These are phyloP conservation scores for Euura lappo DNA, from an alignment of 1,140 invertebrate genomes.

Conservation along the genomic window DNA sequence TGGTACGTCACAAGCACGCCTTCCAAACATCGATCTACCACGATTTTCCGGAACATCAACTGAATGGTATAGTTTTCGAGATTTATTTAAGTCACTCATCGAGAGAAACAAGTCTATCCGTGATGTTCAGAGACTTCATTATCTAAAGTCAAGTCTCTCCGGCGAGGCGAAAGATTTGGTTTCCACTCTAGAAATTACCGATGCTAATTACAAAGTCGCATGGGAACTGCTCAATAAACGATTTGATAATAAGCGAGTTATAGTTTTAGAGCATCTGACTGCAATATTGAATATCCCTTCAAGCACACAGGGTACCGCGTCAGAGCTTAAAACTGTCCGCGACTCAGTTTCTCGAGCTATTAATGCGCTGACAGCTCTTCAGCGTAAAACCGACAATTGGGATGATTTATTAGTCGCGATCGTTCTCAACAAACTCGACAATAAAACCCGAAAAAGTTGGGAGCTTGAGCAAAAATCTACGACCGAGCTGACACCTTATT, in stretches of 20 bases:
- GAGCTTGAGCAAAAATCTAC: background rate
- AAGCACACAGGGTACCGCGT: constrained; percentile 25
- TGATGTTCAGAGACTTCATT: constrained; percentile 20
- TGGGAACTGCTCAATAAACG: constrained; percentile 43
- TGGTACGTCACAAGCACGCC: no score
- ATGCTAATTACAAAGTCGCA: constrained; percentile 44
- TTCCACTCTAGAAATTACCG: constrained; percentile 37
- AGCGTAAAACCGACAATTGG: constrained; percentile 25
- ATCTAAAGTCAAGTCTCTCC: constrained; percentile 36
- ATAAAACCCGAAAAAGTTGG: no score
- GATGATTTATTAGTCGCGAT: constrained; percentile 24
- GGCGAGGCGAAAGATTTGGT: constrained; percentile 40
- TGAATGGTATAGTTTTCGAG: no score
- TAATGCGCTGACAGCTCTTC: constrained; percentile 23
- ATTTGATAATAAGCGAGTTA: constrained; percentile 48
- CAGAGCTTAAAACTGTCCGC: constrained; percentile 21
- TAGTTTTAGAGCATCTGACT: constrained; percentile 45
- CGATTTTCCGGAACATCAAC: no score
- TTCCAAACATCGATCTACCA: no score
- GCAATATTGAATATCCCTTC: constrained; percentile 27
- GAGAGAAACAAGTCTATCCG: no score
- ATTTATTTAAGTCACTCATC: no score
- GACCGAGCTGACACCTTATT: no score
- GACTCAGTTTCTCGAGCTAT: constrained; percentile 27
- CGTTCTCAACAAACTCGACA: background rate